Evolutionary conservation across 2,113 vertebrate genomes (phyloP).

Genomic region (human (Homo sapiens)): DNA sequence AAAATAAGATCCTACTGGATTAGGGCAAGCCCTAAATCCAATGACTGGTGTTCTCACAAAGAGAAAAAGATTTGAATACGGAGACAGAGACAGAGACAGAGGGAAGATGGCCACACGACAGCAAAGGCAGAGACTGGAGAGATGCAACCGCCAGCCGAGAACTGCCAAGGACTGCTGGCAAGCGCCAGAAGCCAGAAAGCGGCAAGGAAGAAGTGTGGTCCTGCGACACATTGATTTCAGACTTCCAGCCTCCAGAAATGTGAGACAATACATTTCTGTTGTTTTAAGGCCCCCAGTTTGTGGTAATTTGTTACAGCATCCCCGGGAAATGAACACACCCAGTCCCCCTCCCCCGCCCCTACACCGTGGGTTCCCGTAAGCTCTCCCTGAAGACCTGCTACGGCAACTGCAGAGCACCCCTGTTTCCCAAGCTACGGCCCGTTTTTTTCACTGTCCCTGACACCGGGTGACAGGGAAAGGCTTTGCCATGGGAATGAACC

Average conservation of each 20-base stretch:
- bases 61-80: background rate
- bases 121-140: background rate
- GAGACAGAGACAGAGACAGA: background rate
- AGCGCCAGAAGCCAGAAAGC: background rate
- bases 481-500: constrained; percentile 49
- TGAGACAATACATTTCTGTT: background rate
- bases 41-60: background rate
- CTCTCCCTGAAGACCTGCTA: background rate
- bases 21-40: background rate
- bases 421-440: background rate
- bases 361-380: no score
- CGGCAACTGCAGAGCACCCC: background rate
- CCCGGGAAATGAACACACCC: background rate
- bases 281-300: background rate
- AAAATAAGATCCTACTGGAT: background rate
- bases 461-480: background rate
- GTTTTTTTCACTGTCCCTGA: background rate
- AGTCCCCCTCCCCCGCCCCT: accelerated
- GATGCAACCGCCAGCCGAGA: background rate
- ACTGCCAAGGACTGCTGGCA: background rate
- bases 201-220: accelerated
- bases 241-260: background rate
- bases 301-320: background rate
- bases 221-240: background rate
- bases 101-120: no score